A percentile compares a stretch with the other conserved stretches of the same genome.
These are phyloP conservation scores for Telmatochromis bifrenatus DNA, from an alignment of 2,113 vertebrate genomes.

Conservation along the genomic window DNA sequence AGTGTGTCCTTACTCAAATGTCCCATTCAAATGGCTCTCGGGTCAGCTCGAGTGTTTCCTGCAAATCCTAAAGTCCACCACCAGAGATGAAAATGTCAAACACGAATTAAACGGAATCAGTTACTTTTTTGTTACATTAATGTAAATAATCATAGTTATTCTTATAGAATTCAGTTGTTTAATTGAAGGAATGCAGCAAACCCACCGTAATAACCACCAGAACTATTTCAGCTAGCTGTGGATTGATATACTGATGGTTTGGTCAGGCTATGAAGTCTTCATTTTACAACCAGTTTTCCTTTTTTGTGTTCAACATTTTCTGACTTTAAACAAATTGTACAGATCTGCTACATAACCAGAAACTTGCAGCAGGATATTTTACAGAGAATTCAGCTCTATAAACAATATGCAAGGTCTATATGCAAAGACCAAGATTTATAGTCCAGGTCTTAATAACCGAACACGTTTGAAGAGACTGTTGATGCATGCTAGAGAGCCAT, in stretches of 20 bases:
- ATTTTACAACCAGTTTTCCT: neutral
- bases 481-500: neutral
- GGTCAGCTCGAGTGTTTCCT: neutral
- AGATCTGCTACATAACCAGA: neutral
- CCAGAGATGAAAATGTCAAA: neutral
- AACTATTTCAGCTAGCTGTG: neutral
- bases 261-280: neutral
- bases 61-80: neutral
- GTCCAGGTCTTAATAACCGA: neutral
- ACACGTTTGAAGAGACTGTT: neutral
- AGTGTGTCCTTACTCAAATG: neutral
- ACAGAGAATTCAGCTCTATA: neutral
- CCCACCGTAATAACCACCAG: rapidly evolving
- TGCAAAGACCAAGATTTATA: rapidly evolving
- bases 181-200: neutral
- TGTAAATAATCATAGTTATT: neutral
- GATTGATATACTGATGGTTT: neutral
- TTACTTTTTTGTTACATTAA: neutral
- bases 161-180: neutral
- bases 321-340: neutral
- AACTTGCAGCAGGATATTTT: rapidly evolving
- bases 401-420: neutral
- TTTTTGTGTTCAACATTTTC: neutral
- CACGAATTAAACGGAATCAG: rapidly evolving
- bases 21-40: neutral